A percentile compares a stretch with the other conserved stretches of the same genome.
phyloP scores from a whole-genome alignment of 2,113 vertebrate genomes.

The Lophius piscatorius region DNA sequence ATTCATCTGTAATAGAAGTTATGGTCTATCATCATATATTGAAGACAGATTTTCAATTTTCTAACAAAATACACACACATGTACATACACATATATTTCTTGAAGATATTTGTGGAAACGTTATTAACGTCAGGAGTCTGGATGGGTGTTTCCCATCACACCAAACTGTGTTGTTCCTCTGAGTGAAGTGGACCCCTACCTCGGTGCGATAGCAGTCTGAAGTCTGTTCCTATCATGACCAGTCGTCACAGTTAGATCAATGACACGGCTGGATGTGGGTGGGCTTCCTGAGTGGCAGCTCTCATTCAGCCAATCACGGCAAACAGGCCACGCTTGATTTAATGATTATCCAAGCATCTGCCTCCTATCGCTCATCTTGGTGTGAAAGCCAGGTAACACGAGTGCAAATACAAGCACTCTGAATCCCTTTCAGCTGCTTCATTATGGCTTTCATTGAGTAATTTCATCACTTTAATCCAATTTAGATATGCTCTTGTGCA shows the following conservation, averaged over 20 bases:
- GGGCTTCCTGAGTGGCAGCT: conserved; percentile 57
- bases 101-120: too few relatives aligned
- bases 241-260: conserved; percentile 66
- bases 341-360: conserved; percentile 73
- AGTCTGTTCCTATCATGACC: conserved; percentile 43
- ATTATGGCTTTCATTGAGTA: conserved; percentile 33
- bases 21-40: too few relatives aligned
- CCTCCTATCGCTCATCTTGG: conserved; percentile 55
- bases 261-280: conserved; percentile 57
- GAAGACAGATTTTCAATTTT: too few relatives aligned
- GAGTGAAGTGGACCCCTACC: not conserved
- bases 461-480: conserved; percentile 58
- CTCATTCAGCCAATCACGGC: conserved; percentile 71
- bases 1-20: too few relatives aligned
- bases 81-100: too few relatives aligned
- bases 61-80: too few relatives aligned
- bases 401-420: conserved; percentile 23
- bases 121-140: not conserved
- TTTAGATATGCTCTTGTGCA: conserved; percentile 36
- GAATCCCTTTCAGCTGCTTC: too few relatives aligned
- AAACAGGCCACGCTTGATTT: conserved; percentile 75
- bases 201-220: conserved; percentile 48
- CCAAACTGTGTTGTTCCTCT: not conserved
- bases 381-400: conserved; percentile 21
- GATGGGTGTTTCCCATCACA: not conserved